Percentiles rank a stretch among this genome's conserved stretches.
Evolutionary conservation across 2,888 invertebrate species (phyloP).

Genomic region (Pyrrhia umbra): DNA sequence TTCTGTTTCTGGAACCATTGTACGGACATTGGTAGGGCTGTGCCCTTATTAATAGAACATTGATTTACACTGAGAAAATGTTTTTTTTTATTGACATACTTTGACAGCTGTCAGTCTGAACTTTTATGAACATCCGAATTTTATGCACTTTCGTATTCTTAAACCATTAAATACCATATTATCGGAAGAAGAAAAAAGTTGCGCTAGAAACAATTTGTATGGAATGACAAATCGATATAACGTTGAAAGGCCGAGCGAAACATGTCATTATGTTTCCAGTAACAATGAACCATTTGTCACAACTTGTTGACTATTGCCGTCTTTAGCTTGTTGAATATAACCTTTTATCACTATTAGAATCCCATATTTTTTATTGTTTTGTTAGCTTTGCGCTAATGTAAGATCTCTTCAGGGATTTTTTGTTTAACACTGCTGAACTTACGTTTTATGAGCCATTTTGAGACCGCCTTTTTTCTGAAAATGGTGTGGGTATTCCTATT

Average conservation of each 20-base stretch:
- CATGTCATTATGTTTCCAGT: constrained; percentile 19
- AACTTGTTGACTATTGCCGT: constrained; percentile 44
- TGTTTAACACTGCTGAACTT: background rate
- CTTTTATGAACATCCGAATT: too few relatives aligned
- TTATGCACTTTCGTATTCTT: too few relatives aligned
- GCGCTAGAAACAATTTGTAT: constrained; percentile 22
- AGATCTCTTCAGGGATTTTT: background rate
- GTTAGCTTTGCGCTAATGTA: background rate
- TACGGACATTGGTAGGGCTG: too few relatives aligned
- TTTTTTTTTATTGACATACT: too few relatives aligned
- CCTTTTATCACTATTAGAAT: background rate
- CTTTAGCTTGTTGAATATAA: constrained; percentile 27
- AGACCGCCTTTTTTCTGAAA: background rate
- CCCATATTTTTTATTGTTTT: constrained; percentile 1
- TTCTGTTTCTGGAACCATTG: too few relatives aligned
- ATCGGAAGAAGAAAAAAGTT: background rate
- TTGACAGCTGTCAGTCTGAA: background rate
- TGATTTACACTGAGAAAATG: too few relatives aligned
- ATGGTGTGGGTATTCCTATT: background rate
- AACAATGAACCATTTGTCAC: constrained; percentile 55
- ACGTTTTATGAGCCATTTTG: constrained; percentile 23
- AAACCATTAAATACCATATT: background rate
- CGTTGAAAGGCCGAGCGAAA: constrained; percentile 20
- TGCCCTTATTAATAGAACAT: too few relatives aligned
- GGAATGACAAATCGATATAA: constrained; percentile 23